Evolutionary conservation across 2,888 invertebrate genomes (phyloP).

Genomic region (Fragum sueziense): DNA sequence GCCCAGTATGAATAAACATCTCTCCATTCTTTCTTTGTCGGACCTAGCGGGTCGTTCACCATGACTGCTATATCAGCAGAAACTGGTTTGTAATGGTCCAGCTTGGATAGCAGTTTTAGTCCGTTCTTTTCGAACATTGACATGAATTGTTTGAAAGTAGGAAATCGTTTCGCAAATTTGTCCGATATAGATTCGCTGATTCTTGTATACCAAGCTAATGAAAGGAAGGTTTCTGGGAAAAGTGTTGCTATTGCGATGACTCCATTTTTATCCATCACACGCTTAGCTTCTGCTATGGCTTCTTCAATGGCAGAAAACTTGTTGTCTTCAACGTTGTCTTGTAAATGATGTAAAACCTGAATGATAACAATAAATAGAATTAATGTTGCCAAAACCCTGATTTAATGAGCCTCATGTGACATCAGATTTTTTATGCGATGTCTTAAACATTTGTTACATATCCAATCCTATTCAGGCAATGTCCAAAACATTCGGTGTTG

Average conservation of each 20-base stretch:
- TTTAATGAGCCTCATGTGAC: too few species aligned
- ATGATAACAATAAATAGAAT: background rate
- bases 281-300: conserved; percentile 18
- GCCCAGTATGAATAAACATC: conserved; percentile 23
- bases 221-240: background rate
- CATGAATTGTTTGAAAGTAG: background rate
- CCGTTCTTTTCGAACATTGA: background rate
- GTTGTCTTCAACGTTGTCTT: conserved; percentile 9
- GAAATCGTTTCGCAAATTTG: background rate
- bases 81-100: background rate
- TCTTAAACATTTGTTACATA: too few species aligned
- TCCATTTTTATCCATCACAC: conserved; percentile 15
- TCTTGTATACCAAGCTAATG: background rate
- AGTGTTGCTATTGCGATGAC: conserved; percentile 20
- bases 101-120: background rate
- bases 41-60: conserved; percentile 16
- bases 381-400: too few species aligned
- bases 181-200: background rate
- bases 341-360: conserved; percentile 35
- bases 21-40: conserved; percentile 22
- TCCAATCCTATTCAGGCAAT: too few species aligned
- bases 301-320: conserved; percentile 26
- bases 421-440: too few species aligned
- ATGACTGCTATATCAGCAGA: background rate
- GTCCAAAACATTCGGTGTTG: too few species aligned